phyloP scores from a whole-genome alignment of 2,113 vertebrate genomes.

The Oophaga pumilio region DNA sequence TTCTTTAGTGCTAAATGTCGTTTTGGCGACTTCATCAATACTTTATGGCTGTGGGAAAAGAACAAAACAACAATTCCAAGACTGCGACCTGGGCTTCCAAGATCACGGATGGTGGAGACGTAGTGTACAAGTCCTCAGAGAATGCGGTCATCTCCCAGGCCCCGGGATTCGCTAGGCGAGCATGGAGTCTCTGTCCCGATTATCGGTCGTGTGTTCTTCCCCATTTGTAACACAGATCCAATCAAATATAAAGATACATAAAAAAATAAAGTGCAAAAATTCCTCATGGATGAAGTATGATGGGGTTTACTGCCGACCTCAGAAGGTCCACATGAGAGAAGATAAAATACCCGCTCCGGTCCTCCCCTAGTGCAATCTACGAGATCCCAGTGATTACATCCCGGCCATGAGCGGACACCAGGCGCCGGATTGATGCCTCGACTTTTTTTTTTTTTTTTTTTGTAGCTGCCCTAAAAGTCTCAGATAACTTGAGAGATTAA shows the following conservation, averaged over 20 bases:
- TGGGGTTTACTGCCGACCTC: constrained; percentile 44
- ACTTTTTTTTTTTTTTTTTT: constrained; percentile 12
- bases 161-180: background rate
- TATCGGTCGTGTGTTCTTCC: background rate
- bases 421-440: background rate
- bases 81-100: background rate
- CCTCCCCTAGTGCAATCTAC: constrained; percentile 77
- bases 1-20: constrained; percentile 2
- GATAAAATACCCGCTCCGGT: constrained; percentile 17
- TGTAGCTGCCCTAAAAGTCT: constrained; percentile 47
- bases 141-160: background rate
- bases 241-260: constrained; percentile 3
- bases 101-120: background rate
- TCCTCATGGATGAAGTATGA: constrained; percentile 33
- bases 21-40: constrained; percentile 6
- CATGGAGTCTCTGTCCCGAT: background rate
- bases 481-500: background rate
- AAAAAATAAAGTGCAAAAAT: constrained; percentile 50
- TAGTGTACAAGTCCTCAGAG: constrained; percentile 11
- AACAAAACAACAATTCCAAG: background rate
- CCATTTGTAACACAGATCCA: constrained; percentile 20
- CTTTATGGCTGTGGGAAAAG: background rate
- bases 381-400: constrained; percentile 75
- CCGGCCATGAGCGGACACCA: constrained; percentile 59
- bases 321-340: background rate